Percentiles rank a stretch among this genome's conserved stretches.
Evolutionary conservation across 2,888 invertebrate genomes (phyloP).

Genomic region (Galeruca laticollis): DNA sequence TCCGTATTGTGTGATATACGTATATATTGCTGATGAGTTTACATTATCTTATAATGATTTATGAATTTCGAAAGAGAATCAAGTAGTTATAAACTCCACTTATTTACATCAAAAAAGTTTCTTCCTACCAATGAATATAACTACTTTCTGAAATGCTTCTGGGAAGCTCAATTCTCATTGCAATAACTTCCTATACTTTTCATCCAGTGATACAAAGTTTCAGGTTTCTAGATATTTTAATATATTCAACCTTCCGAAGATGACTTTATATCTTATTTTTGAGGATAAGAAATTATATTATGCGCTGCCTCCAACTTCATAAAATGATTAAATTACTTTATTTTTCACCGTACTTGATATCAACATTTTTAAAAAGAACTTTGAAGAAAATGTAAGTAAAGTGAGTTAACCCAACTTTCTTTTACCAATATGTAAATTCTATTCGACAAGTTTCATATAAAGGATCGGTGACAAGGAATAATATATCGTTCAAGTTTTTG

Average conservation of each 20-base stretch:
- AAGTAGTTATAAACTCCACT: too few relatives aligned
- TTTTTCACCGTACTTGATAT: background rate
- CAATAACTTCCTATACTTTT: too few relatives aligned
- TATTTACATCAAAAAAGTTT: too few relatives aligned
- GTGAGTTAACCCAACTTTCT: background rate
- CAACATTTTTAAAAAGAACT: background rate
- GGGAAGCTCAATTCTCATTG: too few relatives aligned
- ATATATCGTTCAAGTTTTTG: background rate
- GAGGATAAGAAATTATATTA: background rate
- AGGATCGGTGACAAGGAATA: background rate
- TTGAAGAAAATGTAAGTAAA: background rate
- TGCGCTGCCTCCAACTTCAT: background rate
- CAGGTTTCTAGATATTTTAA: too few relatives aligned
- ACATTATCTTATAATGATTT: too few relatives aligned
- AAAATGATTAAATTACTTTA: conserved; percentile 4
- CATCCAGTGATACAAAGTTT: too few relatives aligned
- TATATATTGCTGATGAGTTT: too few relatives aligned
- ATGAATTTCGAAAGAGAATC: too few relatives aligned
- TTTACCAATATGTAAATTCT: background rate
- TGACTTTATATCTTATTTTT: background rate
- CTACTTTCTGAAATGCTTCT: too few relatives aligned
- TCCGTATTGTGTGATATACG: too few relatives aligned
- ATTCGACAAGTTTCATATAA: background rate
- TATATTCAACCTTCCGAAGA: background rate
- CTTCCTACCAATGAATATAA: too few relatives aligned